Conservation (phyloP, 2,888 invertebrate genomes). For the Hirudinaria manillensis region DNA sequence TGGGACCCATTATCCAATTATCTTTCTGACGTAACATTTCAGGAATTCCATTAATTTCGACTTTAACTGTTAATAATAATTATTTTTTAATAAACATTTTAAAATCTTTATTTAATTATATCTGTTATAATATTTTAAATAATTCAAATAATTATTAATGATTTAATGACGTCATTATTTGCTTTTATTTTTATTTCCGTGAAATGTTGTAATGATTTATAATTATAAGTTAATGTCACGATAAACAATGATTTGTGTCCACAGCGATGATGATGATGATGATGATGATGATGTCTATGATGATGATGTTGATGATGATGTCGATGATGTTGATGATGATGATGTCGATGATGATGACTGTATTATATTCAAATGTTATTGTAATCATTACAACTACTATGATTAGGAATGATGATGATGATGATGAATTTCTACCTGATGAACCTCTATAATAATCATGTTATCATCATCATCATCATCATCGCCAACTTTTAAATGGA, state of each 20-base stretch:
- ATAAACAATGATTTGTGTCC: neutral
- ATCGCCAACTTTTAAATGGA: neutral
- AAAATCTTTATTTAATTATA: neutral
- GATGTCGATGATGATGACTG: slow-evolving; percentile 13
- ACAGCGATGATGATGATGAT: neutral
- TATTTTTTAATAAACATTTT: too few relatives aligned
- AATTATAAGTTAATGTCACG: neutral
- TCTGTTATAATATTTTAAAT: neutral
- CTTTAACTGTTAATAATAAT: too few relatives aligned
- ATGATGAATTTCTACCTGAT: neutral
- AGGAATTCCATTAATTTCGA: too few relatives aligned
- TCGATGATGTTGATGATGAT: neutral
- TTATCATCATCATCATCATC: neutral
- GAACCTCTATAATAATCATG: too few relatives aligned
- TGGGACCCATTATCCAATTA: too few relatives aligned
- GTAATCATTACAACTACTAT: neutral
- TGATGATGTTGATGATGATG: slow-evolving; percentile 13
- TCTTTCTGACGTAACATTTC: too few relatives aligned
- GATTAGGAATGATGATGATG: slow-evolving; percentile 8
- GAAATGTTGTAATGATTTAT: neutral
- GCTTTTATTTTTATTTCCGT: neutral
- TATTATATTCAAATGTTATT: neutral
- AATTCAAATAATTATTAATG: too few relatives aligned
- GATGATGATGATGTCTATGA: slow-evolving; percentile 10
- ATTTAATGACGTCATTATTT: too few relatives aligned